Evolutionary conservation across 2,888 invertebrate genomes (phyloP), one percentile per base, ranked within the genome.

Genomic region (Dryadula phaetusa): DNA sequence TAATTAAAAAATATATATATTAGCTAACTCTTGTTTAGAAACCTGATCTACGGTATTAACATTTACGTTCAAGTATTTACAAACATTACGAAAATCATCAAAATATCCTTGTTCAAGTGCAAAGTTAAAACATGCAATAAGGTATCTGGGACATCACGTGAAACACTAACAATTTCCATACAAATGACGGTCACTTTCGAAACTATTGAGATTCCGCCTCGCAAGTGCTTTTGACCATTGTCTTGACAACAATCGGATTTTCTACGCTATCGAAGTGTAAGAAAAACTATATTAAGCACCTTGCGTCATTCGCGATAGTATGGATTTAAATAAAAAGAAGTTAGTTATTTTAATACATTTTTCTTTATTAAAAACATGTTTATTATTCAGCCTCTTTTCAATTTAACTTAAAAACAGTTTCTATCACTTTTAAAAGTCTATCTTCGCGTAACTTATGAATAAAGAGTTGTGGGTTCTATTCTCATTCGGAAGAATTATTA

Each of bases 171-270:
- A 82, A 90, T 90, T 88, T 87, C 87, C 90, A 91, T 88, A 86
- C 85, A 87, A 88, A 90, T 86, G 82, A 86, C 87, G 84, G 85
- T 79, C 86, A 85, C 89, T 90, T 91, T 91, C 91, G 87, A 91
- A 91, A 88, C 79, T 79, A 85, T 85, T 86, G 83, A 83, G 83
- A 84, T 87, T 85, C 85, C 81, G 80, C 75, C 74, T 75, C 72
- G 80, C 81, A 74, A 81, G 79, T 81, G 76, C 79, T 81, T 83
- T 82, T 82, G 75, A 78, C 85, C 82, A 89, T 88, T 90, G 87
- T 88, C 79, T 79, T 66, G 64, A 58, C 67, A 73, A 76, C 77
- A 78, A 75, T 74, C 53, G 70, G 42, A 67, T 58, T 64, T 64
- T 25, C 42, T 63, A 60, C 71, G 47, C 67, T 63, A 52, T 60